These are phyloP conservation scores for Nerophis lumbriciformis DNA, from an alignment of 2,113 vertebrate genomes.

Conservation along the genomic window DNA sequence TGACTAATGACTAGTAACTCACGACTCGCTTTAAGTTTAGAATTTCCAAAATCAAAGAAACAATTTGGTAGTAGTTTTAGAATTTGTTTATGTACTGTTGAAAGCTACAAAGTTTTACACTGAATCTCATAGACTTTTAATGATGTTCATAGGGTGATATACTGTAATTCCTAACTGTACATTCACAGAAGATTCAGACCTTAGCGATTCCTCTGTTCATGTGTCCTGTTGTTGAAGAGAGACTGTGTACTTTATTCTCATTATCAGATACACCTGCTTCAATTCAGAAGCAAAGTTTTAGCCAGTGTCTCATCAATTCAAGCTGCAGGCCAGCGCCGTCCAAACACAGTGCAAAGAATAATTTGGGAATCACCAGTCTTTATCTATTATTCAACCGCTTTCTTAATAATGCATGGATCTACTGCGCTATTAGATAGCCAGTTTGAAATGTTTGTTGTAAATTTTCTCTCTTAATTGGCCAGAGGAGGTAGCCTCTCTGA, in stretches of 20 bases:
- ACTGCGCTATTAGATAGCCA: constrained; percentile 22
- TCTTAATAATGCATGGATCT: constrained; percentile 51
- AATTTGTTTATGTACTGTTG: too few relatives aligned
- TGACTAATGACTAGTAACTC: too few relatives aligned
- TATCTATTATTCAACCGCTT: constrained; percentile 51
- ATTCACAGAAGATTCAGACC: neutral
- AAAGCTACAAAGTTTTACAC: too few relatives aligned
- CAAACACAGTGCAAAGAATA: constrained; percentile 35
- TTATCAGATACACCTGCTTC: neutral
- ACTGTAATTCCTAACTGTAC: neutral
- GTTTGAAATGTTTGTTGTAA: constrained; percentile 20
- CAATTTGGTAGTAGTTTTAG: too few relatives aligned
- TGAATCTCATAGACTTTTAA: too few relatives aligned
- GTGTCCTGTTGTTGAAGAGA: constrained; percentile 8
- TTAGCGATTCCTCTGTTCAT: neutral
- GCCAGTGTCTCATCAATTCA: constrained; percentile 22
- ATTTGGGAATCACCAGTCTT: constrained; percentile 48
- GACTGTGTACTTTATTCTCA: neutral
- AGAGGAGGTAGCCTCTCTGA: constrained; percentile 15
- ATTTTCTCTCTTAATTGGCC: constrained; percentile 35
- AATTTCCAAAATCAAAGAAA: too few relatives aligned
- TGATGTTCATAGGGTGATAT: too few relatives aligned
- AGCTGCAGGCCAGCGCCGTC: constrained; percentile 20
- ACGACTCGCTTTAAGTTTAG: too few relatives aligned
- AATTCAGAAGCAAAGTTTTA: constrained; percentile 8